phyloP scores from a whole-genome alignment of 2,797 vertebrate genomes.

The Gallinago solitaria region DNA sequence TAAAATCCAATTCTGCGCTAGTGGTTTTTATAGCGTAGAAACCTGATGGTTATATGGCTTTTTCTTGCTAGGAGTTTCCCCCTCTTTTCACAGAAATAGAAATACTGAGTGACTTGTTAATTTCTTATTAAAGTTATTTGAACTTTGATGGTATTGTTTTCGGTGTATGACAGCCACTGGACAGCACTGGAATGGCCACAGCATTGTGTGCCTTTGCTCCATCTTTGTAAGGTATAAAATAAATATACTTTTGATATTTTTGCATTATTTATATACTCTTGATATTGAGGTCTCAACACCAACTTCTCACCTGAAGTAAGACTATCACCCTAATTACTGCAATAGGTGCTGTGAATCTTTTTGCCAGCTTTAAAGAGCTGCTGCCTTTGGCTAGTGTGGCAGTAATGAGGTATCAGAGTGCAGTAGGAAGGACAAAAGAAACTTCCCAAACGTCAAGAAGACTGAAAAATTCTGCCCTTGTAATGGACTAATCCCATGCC shows the following conservation, averaged over 20 bases:
- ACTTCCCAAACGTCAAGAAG: not conserved
- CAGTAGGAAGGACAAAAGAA: not conserved
- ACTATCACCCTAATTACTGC: not conserved
- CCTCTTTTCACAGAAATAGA: not conserved
- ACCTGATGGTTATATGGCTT: not conserved
- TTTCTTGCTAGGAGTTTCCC: not conserved
- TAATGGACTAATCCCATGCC: fast-evolving
- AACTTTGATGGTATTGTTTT: not conserved
- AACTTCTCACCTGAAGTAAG: not conserved
- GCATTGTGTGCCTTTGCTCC: not conserved
- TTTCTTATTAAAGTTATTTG: not conserved
- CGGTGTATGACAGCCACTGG: not conserved
- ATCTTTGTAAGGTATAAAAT: not conserved
- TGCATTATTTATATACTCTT: too few species aligned
- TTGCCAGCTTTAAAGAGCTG: not conserved
- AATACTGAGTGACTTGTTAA: not conserved
- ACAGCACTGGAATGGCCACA: not conserved
- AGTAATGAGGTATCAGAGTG: not conserved
- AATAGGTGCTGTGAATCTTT: not conserved
- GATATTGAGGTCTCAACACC: not conserved
- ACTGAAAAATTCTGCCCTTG: not conserved
- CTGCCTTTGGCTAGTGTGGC: not conserved
- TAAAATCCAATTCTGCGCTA: not conserved
- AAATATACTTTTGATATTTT: not conserved
- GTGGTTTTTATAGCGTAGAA: not conserved